These are phyloP conservation scores for Mythimna pallens DNA, from an alignment of 2,888 invertebrate genomes.

Conservation along the genomic window DNA sequence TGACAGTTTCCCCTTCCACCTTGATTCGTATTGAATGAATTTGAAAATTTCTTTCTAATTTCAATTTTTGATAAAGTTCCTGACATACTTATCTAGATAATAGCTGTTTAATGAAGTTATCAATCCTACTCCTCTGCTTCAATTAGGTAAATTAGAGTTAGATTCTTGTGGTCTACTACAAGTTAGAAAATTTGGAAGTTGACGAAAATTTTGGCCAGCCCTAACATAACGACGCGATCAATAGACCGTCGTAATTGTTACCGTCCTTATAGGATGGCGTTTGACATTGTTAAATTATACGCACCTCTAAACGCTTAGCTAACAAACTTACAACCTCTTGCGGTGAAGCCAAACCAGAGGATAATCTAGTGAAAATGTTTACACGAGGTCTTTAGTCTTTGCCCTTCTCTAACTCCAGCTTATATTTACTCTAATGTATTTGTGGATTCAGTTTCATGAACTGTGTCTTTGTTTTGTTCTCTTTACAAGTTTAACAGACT, in stretches of 20 bases:
- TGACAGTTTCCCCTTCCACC: too few relatives aligned
- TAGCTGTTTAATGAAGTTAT: not conserved
- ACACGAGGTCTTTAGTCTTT: conserved; percentile 15
- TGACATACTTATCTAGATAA: not conserved
- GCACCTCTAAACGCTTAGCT: conserved; percentile 31
- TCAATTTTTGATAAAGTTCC: too few relatives aligned
- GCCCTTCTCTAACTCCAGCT: conserved; percentile 3
- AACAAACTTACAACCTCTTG: conserved; percentile 27
- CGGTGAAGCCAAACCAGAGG: conserved; percentile 8
- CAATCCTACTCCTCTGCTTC: not conserved
- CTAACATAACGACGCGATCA: conserved; percentile 36
- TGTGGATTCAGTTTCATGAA: not conserved
- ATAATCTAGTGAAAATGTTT: conserved; percentile 37
- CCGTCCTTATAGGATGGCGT: conserved; percentile 32
- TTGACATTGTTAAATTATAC: conserved; percentile 54
- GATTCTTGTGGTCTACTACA: not conserved
- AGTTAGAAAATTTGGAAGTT: not conserved
- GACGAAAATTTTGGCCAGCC: conserved; percentile 24
- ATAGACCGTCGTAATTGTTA: conserved; percentile 39
- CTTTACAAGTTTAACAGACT: too few relatives aligned
- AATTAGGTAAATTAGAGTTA: not conserved
- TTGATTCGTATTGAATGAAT: too few relatives aligned
- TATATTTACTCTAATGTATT: conserved; percentile 1
- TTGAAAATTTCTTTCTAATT: too few relatives aligned
- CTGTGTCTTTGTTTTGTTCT: conserved; percentile 1